Base-by-base conservation (phyloP, 1,140 invertebrate genomes). In the Reticulitermes speratus region DNA sequence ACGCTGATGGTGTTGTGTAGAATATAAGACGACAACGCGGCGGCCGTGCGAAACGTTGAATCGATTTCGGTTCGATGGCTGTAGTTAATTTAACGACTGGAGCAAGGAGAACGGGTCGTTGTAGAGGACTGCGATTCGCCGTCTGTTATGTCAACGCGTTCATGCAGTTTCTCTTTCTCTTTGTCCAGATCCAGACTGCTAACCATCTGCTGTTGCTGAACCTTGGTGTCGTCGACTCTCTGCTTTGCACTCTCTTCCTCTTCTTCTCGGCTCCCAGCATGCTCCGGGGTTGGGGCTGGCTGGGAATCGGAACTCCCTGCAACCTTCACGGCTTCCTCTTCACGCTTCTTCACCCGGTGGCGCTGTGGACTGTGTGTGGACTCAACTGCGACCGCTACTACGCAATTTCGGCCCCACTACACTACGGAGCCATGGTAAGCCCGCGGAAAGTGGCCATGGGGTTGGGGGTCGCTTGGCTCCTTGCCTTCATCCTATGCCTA, bases 331-430 rank as follows among this genome's bases (percentile, higher is more conserved):
- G 94, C 48, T 95, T 94, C 88, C 89, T 96, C 3, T 92, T 95
- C 87, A 94, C 94, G 12, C 91, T 96, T 0, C 90, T 97, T 23
- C 95, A 96, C 88, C 95, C 95, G 0, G 91, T 96, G 48, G 93
- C 95, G 25, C 91, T 96, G 52, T 97, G 96, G 96, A 96, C 95
- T 2, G 93, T 97, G 6, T 95, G 95, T 86, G 96, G 95, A 44
- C 91, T 96, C 69, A 96, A 96, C 89, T 96, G 95, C 87, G 96
- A 96, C 91, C 87, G 84, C 87, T 96, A 95, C 88, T 95, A 95
- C 88, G 95, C 96, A 38, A 96, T 97, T 82, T 94, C 95, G 3
- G 93, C 95, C 3, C 96, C 96, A 5, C 89, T 97, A 69, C 95
- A 96, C 90, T 96, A 96, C 90, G 93, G 94, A 16, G 93, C 94